Evolutionary conservation across 1,140 invertebrate genomes (phyloP).

Genomic region (Eumaeus atala): DNA sequence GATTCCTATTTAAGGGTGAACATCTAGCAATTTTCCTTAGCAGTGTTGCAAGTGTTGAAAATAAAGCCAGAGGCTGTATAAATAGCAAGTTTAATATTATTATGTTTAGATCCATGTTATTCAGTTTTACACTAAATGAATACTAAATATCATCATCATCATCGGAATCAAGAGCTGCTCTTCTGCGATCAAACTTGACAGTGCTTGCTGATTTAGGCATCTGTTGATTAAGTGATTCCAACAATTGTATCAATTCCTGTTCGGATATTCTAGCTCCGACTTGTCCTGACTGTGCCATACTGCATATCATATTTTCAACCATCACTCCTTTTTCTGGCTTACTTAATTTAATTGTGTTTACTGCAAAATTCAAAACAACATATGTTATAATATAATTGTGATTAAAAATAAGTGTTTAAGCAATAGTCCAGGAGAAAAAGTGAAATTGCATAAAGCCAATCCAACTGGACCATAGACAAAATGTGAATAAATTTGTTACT

Average conservation of each 20-base stretch:
- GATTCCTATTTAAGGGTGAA: no score
- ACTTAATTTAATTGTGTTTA: slow-evolving; percentile 93
- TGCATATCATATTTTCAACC: slow-evolving; percentile 94
- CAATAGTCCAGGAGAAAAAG: no score
- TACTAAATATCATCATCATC: slow-evolving; percentile 78
- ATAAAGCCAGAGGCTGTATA: not conserved
- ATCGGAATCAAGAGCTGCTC: slow-evolving; percentile 89
- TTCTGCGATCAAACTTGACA: slow-evolving; percentile 91
- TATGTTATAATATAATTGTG: slow-evolving; percentile 15
- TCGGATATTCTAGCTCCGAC: slow-evolving; percentile 87
- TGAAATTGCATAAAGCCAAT: no score
- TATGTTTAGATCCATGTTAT: not conserved
- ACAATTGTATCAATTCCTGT: slow-evolving; percentile 86
- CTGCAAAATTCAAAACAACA: slow-evolving; percentile 75
- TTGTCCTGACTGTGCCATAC: slow-evolving; percentile 93
- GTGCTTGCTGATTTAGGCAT: slow-evolving; percentile 85
- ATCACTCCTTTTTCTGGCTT: slow-evolving; percentile 96
- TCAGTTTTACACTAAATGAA: slow-evolving; percentile 2
- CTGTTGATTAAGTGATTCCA: slow-evolving; percentile 91
- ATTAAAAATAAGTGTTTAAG: no score
- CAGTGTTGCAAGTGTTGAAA: not conserved
- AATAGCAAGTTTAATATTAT: not conserved
- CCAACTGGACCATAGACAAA: no score
- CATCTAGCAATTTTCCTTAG: no score
- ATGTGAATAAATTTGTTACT: no score